Conservation (phyloP, 2,113 vertebrate species). For the Gavialis gangeticus region DNA sequence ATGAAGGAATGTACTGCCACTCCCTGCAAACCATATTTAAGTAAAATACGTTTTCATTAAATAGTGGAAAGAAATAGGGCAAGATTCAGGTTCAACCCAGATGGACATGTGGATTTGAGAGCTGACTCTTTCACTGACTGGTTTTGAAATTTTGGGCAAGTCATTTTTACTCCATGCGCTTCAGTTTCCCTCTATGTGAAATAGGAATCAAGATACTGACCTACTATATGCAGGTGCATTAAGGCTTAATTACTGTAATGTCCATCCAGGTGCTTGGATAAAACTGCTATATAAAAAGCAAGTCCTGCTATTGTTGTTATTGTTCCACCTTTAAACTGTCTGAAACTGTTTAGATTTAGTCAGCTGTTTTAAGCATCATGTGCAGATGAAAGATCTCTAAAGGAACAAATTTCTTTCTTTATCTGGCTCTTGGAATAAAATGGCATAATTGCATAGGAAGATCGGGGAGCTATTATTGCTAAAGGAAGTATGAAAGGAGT, state of each 20-base stretch:
- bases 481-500: neutral
- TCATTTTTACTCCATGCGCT: neutral
- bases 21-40: neutral
- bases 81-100: neutral
- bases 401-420: neutral
- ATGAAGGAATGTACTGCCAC: neutral
- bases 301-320: neutral
- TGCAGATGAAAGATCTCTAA: constrained; percentile 19
- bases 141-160: neutral
- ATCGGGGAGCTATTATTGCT: neutral
- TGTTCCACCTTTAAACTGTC: constrained; percentile 37
- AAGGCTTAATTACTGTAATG: neutral
- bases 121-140: neutral
- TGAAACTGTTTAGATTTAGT: constrained; percentile 38
- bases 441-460: neutral
- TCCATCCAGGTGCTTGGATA: neutral
- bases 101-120: neutral
- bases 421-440: neutral
- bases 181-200: neutral
- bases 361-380: constrained; percentile 25
- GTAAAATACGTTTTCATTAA: neutral
- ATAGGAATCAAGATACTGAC: neutral
- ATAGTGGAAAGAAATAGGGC: neutral
- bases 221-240: neutral
- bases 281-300: neutral